phyloP scores from a whole-genome alignment of 2,888 invertebrate genomes.

The Strigamia maritima region DNA sequence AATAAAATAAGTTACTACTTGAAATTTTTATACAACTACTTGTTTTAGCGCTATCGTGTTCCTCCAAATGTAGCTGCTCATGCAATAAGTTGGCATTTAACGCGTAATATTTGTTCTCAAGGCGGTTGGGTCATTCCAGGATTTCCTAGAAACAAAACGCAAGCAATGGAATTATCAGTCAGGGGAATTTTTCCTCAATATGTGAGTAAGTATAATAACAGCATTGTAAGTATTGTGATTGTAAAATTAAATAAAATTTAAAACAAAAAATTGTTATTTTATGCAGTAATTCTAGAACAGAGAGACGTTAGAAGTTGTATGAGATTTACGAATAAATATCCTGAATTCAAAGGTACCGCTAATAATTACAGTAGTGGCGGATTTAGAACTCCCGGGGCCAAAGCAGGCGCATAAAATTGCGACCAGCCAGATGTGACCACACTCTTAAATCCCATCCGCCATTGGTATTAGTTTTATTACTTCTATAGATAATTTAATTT shows the following conservation, averaged over 20 bases:
- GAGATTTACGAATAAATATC: not conserved
- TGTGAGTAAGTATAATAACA: not conserved
- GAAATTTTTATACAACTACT: not conserved
- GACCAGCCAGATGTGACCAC: no score
- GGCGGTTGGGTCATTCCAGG: conserved; percentile 34
- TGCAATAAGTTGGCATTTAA: not conserved
- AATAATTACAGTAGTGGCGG: not conserved
- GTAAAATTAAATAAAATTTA: no score
- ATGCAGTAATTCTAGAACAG: not conserved
- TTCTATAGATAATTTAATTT: no score
- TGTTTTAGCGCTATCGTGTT: not conserved
- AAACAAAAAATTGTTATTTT: no score
- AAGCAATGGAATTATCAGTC: conserved; percentile 16
- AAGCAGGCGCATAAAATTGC: not conserved
- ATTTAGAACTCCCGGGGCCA: no score
- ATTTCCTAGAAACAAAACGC: conserved; percentile 20
- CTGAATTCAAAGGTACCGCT: not conserved
- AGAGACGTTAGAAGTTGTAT: not conserved
- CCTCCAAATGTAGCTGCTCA: conserved; percentile 1
- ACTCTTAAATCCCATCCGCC: no score
- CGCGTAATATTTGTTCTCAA: not conserved
- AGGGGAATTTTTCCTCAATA: not conserved
- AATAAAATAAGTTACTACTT: no score
- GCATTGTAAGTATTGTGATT: no score
- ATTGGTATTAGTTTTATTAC: no score